Conservation (phyloP, 2,113 vertebrate genomes). For the Tichodroma muraria region DNA sequence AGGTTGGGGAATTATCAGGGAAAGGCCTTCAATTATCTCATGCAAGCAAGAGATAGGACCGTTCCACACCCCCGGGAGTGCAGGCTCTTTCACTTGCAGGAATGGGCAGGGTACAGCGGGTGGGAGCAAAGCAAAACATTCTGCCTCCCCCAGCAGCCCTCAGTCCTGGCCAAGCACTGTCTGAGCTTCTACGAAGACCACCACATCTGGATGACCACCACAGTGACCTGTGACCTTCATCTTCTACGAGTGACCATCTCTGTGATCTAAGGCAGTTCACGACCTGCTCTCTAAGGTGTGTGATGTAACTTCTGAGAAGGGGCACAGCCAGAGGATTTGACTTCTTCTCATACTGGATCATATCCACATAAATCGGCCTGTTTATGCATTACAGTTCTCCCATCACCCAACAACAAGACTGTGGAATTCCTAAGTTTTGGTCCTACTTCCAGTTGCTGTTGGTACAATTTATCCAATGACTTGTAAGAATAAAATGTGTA, state of each 20-base stretch:
- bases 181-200: background rate
- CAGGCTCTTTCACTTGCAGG: accelerated
- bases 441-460: background rate
- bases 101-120: background rate
- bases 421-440: background rate
- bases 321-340: background rate
- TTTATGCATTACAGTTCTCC: background rate
- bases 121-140: background rate
- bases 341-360: background rate
- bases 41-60: background rate
- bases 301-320: background rate
- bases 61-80: accelerated
- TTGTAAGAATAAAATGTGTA: background rate
- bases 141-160: background rate
- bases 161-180: background rate
- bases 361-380: background rate
- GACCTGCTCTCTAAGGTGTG: background rate
- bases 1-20: background rate
- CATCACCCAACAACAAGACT: background rate
- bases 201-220: background rate
- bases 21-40: background rate
- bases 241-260: background rate
- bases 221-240: background rate
- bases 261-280: background rate
- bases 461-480: background rate